Evolutionary conservation across 2,888 invertebrate genomes (phyloP).

Genomic region (Synergus japonicus): DNA sequence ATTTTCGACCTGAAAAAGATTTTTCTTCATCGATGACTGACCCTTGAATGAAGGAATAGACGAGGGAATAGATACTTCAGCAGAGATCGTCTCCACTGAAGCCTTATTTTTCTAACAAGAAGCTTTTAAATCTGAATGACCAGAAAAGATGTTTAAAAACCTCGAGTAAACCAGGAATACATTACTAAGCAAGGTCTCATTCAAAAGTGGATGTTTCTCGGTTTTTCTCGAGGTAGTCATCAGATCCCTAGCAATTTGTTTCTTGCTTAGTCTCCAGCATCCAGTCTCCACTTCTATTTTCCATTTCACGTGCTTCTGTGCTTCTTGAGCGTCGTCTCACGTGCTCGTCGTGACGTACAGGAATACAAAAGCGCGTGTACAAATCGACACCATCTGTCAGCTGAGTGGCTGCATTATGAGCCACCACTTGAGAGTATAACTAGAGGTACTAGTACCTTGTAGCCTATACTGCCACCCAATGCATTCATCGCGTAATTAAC

Average conservation of each 20-base stretch:
- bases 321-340: constrained; percentile 26
- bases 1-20: too few species aligned
- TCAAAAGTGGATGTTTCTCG: too few species aligned
- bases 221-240: constrained; percentile 5
- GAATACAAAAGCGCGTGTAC: constrained; percentile 42
- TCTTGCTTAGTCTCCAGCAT: not conserved
- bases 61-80: too few species aligned
- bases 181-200: too few species aligned
- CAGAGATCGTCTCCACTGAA: too few species aligned
- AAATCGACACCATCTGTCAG: constrained; percentile 61
- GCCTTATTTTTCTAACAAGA: too few species aligned
- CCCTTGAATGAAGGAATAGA: too few species aligned
- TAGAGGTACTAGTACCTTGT: constrained; percentile 45
- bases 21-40: too few species aligned
- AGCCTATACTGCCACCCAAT: constrained; percentile 42
- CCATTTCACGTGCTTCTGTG: constrained; percentile 14
- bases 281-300: constrained; percentile 17
- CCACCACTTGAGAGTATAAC: constrained; percentile 51
- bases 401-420: constrained; percentile 61
- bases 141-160: too few species aligned
- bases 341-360: constrained; percentile 33
- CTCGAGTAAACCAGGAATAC: too few species aligned
- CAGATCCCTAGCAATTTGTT: not conserved
- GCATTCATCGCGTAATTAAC: constrained; percentile 71
- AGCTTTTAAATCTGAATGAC: too few species aligned